Evolutionary conservation across 2,113 vertebrate genomes (phyloP).

Genomic region (Syngnathoides biaculeatus): DNA sequence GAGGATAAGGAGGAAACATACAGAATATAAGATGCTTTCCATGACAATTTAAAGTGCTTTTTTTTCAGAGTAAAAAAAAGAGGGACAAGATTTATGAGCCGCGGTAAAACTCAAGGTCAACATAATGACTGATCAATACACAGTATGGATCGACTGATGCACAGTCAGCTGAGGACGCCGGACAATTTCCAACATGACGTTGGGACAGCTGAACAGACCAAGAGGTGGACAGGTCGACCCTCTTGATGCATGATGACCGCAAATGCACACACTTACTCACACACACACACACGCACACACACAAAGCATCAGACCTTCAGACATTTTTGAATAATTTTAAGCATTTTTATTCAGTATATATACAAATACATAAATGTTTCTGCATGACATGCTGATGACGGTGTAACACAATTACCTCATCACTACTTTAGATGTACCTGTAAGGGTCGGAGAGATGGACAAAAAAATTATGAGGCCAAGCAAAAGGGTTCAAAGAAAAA

Average conservation of each 20-base stretch:
- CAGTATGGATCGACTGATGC: slow-evolving; percentile 41
- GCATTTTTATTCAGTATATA: too few relatives aligned
- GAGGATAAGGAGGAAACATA: too few relatives aligned
- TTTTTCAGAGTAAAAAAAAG: too few relatives aligned
- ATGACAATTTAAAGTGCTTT: neutral
- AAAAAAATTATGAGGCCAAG: too few relatives aligned
- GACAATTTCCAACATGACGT: slow-evolving; percentile 32
- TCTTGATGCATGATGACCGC: slow-evolving; percentile 10
- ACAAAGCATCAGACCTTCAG: neutral
- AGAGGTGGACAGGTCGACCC: slow-evolving; percentile 25
- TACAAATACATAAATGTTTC: too few relatives aligned
- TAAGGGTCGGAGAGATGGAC: too few relatives aligned
- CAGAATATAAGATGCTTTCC: neutral
- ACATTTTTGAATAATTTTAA: neutral
- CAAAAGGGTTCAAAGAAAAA: too few relatives aligned
- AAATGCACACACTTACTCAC: slow-evolving; percentile 3
- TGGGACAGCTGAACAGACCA: slow-evolving; percentile 36
- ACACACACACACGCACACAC: neutral
- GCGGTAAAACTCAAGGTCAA: slow-evolving; percentile 57
- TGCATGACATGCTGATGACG: too few relatives aligned
- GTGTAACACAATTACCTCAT: too few relatives aligned
- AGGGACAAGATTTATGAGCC: slow-evolving; percentile 1
- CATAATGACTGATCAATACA: slow-evolving; percentile 55
- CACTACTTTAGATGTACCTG: too few relatives aligned
- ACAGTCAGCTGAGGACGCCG: slow-evolving; percentile 32